Evolutionary conservation across 2,888 invertebrate species (phyloP), one percentile per base, ranked within the genome.

Genomic region (Orthosia incerta): DNA sequence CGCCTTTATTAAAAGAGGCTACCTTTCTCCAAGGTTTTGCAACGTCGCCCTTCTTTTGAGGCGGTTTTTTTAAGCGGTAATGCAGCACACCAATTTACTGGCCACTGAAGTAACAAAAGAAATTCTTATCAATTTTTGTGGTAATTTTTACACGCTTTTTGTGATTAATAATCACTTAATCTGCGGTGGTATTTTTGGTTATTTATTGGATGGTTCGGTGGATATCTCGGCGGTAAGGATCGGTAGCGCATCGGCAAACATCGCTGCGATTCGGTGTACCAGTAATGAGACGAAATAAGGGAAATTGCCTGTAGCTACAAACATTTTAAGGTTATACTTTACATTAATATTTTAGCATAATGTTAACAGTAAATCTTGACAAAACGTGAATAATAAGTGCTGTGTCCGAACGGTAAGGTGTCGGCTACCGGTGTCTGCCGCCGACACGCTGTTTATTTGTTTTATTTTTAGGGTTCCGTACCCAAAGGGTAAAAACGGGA

Each of bases 1-100:
- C 93, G 93, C 93, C 89, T 93, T 94, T 93, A 93, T 92, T 93
- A 93, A 93, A 93, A 90, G 93, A 93, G 92, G 89, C 94, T 93
- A 93, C 95, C 95, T 95, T 96, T 95, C 95, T 95, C 95, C 94
- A 91, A 93, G 93, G 93, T 95, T 95, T 94, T 90, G 94, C 91
- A 94, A 94, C 89, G 84, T 85, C 89, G 94, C 93, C 94, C 95
- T 95, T 94, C 92, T 94, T 95, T 93, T 87, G 82, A 88, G 89
- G 89, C 87, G 82, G 88, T 91, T 91, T 91, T 76, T 91, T 91
- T 79, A 80, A 80, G 70, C 60, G 48, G 75, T 83, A 90, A 87
- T 86, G 84, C 89, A 86, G 89, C 87, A 83, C 83, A 82, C 82
- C 90, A 89, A 91, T 91, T 92, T 92, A 91, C 87, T 91, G 84